Evolutionary conservation across 1,140 invertebrate genomes (phyloP), one percentile per base, ranked within the genome.

Genomic region (Cyphomyrmex costatus): DNA sequence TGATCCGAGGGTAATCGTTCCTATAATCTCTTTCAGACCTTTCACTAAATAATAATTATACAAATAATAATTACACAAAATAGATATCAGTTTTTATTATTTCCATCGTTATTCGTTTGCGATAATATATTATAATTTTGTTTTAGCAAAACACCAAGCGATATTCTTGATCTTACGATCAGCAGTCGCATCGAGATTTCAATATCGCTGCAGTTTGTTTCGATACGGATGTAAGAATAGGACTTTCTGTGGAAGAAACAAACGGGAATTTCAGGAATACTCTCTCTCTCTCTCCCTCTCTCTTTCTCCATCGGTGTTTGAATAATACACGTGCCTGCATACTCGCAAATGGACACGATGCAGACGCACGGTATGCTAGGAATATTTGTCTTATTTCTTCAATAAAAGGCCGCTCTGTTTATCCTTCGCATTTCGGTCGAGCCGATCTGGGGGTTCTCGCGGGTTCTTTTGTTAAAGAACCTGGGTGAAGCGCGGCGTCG

Each of bases 271-370:
- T 74, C 79, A 53, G 14, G 36, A 83, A 83, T 74, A n/a, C n/a
- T n/a, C n/a, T n/a, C n/a, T n/a, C n/a, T n/a, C n/a, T n/a, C n/a
- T n/a, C n/a, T n/a, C n/a, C n/a, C n/a, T n/a, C n/a, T n/a, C n/a
- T n/a, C 4, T 68, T 30, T 8, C 27, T 19, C 27, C 60, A 53
- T 53, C 76, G 66, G 27, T 85, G 85, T 71, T 89, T 89, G 71
- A 89, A 86, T 89, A 89, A 89, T 63, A 89, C 88, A 76, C 87
- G 76, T 89, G 85, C 74, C 49, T 77, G 76, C 70, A 65, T 33
- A 65, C 30, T 65, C 30, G 19, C 33, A 63, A 49, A 77, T 86
- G 76, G 58, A 86, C 77, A 89, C 71, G 84, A 65, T 77, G 56
- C 88, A 89, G 88, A 30, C 84, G 70, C 51, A 46, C 63, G 65